Percentiles rank a stretch among this genome's conserved stretches.
phyloP scores from a whole-genome alignment of 2,113 vertebrate genomes.

The Etheostoma cragini region DNA sequence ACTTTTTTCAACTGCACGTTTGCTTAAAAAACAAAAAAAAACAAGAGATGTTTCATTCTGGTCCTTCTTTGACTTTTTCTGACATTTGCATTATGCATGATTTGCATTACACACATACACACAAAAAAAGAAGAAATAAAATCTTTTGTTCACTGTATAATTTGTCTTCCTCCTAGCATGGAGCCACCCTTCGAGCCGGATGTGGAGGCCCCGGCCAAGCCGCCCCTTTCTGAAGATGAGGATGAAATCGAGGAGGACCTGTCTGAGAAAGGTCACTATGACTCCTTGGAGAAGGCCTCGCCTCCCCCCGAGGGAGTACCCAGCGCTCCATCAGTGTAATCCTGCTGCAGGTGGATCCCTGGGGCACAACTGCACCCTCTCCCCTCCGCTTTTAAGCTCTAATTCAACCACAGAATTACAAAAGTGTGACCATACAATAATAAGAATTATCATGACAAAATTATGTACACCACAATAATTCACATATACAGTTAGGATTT shows the following conservation, averaged over 20 bases:
- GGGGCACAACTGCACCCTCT: background rate
- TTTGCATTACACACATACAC: background rate
- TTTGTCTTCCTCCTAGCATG: background rate
- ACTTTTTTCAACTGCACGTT: background rate
- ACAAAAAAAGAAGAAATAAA: background rate
- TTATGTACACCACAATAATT: background rate
- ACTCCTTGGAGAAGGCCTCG: constrained; percentile 52
- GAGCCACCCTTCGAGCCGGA: constrained; percentile 32
- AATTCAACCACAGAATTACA: constrained; percentile 12
- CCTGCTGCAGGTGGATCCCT: constrained; percentile 3
- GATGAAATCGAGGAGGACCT: constrained; percentile 14
- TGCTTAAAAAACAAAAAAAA: background rate
- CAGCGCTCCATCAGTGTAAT: background rate
- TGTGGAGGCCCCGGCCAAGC: constrained; percentile 55
- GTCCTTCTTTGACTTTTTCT: background rate
- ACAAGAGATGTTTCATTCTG: background rate
- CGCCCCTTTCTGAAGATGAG: constrained; percentile 47
- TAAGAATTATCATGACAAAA: background rate
- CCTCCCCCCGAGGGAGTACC: constrained; percentile 3
- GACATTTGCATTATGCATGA: background rate
- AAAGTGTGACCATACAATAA: background rate
- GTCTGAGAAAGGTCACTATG: constrained; percentile 52
- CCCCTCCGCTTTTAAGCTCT: constrained; percentile 8
- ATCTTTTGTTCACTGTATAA: accelerated
- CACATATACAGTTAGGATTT: background rate